phyloP scores from a whole-genome alignment of 2,888 invertebrate genomes.

The Glomeris marginata region DNA sequence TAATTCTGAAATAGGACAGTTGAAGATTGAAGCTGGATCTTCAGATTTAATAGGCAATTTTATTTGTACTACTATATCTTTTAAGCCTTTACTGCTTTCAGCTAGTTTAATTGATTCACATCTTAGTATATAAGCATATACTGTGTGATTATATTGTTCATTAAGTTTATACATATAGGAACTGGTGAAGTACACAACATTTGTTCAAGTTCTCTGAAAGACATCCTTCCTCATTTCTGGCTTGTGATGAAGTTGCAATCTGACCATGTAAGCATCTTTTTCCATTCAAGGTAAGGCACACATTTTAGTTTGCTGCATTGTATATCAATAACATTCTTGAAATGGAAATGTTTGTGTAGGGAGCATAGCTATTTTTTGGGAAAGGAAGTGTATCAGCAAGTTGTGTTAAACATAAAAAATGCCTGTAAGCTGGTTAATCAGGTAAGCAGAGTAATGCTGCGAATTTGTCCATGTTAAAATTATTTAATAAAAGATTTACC shows the following conservation, averaged over 20 bases:
- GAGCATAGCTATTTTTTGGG: background rate
- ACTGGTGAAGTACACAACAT: no score
- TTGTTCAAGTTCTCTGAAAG: no score
- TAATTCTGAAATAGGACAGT: no score
- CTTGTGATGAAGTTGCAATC: slow-evolving; percentile 44
- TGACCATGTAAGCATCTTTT: slow-evolving; percentile 45
- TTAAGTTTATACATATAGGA: no score
- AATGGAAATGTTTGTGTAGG: no score
- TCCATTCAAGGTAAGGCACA: slow-evolving; percentile 47
- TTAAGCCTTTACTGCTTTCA: no score
- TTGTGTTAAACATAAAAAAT: slow-evolving; percentile 40
- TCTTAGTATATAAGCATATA: no score
- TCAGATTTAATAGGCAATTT: no score
- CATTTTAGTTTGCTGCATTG: background rate
- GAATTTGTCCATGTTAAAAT: background rate
- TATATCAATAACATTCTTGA: background rate
- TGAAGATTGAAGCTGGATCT: no score
- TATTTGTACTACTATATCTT: no score
- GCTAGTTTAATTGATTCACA: no score
- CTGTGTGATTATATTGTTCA: no score
- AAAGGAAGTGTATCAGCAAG: slow-evolving; percentile 24
- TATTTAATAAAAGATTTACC: slow-evolving; percentile 5
- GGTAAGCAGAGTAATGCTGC: slow-evolving; percentile 19
- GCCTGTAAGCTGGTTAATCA: slow-evolving; percentile 48
- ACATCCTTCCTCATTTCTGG: slow-evolving; percentile 49